phyloP scores from a whole-genome alignment of 2,797 vertebrate genomes.

The Cheirogaleus major region DNA sequence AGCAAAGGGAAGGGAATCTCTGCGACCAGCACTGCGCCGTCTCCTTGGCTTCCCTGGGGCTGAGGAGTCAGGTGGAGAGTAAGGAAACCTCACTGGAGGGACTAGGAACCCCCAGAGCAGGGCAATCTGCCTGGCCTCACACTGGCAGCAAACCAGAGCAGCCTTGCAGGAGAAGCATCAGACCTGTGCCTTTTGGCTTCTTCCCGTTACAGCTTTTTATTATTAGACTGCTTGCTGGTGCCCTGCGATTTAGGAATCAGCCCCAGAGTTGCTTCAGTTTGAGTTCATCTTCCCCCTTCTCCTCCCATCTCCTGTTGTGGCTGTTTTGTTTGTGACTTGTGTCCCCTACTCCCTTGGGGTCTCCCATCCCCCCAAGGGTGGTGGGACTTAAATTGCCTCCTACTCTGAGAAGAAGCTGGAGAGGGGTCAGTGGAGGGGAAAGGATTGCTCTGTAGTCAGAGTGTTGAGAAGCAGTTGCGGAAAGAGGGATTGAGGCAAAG shows the following conservation, averaged over 20 bases:
- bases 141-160: neutral
- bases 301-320: neutral
- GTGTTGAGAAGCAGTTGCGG: neutral
- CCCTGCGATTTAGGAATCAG: neutral
- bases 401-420: neutral
- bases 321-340: neutral
- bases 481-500: neutral
- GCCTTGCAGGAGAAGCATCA: neutral
- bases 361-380: neutral
- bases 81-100: neutral
- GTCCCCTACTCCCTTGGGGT: neutral
- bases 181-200: neutral
- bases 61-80: neutral
- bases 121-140: neutral
- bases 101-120: neutral
- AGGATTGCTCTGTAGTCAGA: neutral
- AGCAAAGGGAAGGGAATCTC: conserved; percentile 50
- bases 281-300: neutral
- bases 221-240: conserved; percentile 13
- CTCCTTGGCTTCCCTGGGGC: neutral
- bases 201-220: conserved; percentile 14
- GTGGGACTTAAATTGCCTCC: neutral
- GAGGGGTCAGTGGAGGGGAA: neutral
- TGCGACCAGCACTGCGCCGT: neutral
- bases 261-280: conserved; percentile 36